Conservation (phyloP, 2,797 vertebrate species). For the Erpetoichthys calabaricus region DNA sequence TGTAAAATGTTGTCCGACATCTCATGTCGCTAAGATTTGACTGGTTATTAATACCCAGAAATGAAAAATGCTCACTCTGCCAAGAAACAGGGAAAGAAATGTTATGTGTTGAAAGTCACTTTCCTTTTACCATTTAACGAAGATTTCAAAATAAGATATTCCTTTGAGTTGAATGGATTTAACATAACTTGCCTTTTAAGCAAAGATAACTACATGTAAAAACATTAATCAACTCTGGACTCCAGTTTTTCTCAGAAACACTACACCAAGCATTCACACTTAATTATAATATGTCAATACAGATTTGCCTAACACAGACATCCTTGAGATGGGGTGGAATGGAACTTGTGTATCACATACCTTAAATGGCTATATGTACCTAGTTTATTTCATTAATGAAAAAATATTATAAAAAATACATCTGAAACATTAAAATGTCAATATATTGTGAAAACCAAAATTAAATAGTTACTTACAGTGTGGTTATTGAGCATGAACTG, state of each 20-base stretch:
- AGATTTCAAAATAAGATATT: too few relatives aligned
- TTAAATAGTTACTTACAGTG: constrained; percentile 57
- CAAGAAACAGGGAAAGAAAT: constrained; percentile 4
- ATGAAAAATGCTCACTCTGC: constrained; percentile 97
- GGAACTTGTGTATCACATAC: background rate
- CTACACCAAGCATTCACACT: background rate
- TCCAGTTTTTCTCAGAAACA: constrained; percentile 13
- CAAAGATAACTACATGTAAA: too few relatives aligned
- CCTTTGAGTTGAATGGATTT: too few relatives aligned
- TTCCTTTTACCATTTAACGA: too few relatives aligned
- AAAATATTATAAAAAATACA: background rate
- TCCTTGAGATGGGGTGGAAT: background rate
- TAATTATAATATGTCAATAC: background rate
- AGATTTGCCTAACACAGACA: background rate
- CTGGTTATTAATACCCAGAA: constrained; percentile 96
- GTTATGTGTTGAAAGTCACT: background rate
- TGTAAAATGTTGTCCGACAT: constrained; percentile 95
- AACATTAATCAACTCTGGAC: constrained; percentile 17
- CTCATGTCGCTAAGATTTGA: constrained; percentile 95
- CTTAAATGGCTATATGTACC: background rate
- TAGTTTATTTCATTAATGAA: background rate
- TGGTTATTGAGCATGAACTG: constrained; percentile 99
- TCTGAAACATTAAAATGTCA: background rate
- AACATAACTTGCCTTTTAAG: too few relatives aligned
- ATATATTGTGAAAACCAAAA: background rate